Base-by-base conservation (phyloP, 2,797 vertebrate species). In the Anomalospiza imberbis region DNA sequence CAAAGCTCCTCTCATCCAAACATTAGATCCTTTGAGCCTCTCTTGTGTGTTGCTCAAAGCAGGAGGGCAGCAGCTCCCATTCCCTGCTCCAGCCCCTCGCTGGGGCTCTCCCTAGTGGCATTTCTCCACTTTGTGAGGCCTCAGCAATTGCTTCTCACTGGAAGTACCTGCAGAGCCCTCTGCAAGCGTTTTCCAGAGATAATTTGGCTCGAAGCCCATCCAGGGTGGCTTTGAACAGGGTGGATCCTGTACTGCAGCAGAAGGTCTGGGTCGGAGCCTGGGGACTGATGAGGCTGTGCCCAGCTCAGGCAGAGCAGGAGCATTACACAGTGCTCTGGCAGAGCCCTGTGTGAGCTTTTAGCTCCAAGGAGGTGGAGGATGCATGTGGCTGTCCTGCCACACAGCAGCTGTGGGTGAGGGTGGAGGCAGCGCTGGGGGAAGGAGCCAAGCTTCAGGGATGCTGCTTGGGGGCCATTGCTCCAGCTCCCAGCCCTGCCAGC, bases 301-400 rank as follows among this genome's bases (percentile, higher is more conserved):
- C 7, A 13, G 10, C 54, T 4, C 18, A 40, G 57, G 7, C 19
- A 5, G 31, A 50, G 85, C 42, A 36, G 58, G 20, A n/a, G 8
- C 17, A 2, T 12, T 8, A 6, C 40, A 4, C n/a, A 5, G 50
- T 0, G 5, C 26, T 12, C 34, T 6, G 62, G 48, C 58, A 32
- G 34, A 1, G 31, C 12, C 9, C 28, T 13, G 0, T 1, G 13
- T 7, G 9, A 25, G 13, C 11, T 47, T 26, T 12, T 9, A 17
- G 42, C 25, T 48, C 38, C 19, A 3, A 5, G 87, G n/a, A 76
- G 28, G 2, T 4, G 5, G 13, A 71, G 54, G 54, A 12, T 1
- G 2, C 28, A 10, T 3, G 36, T 2, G 6, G 12, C 47, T 0
- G 0, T 7, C 62, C 26, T 45, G 4, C 13, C 34, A 1, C 3